Conservation (phyloP, 2,888 invertebrate species). For the Apocheima hispidaria region DNA sequence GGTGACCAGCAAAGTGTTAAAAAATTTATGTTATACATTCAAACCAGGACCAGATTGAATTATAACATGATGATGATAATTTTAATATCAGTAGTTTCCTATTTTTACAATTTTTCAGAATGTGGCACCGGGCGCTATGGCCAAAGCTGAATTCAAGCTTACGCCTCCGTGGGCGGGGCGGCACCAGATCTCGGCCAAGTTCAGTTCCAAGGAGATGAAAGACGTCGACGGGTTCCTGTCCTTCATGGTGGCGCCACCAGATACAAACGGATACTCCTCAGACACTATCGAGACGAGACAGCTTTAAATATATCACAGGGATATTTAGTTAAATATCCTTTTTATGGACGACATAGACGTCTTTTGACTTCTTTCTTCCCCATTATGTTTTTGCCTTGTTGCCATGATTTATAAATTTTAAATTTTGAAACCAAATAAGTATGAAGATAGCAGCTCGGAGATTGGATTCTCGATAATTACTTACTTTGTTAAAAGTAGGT, state of each 20-base stretch:
- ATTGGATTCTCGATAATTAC: not conserved
- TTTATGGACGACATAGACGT: not conserved
- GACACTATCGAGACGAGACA: conserved; percentile 63
- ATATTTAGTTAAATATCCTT: too few relatives aligned
- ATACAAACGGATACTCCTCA: conserved; percentile 69
- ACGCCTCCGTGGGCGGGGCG: conserved; percentile 92
- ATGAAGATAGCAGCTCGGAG: conserved; percentile 2
- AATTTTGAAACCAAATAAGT: not conserved
- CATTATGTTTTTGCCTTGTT: not conserved
- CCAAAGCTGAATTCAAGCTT: conserved; percentile 91
- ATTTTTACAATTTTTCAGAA: conserved; percentile 41
- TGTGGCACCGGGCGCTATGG: conserved; percentile 88
- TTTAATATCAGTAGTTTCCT: not conserved
- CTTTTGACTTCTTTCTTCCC: not conserved
- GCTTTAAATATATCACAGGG: conserved; percentile 47
- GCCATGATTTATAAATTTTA: not conserved
- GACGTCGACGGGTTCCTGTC: conserved; percentile 96
- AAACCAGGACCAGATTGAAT: not conserved
- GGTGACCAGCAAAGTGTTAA: too few relatives aligned
- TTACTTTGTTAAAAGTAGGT: not conserved
- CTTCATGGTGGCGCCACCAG: conserved; percentile 87
- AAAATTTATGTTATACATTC: too few relatives aligned
- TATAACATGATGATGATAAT: not conserved
- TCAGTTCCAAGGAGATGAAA: conserved; percentile 93
- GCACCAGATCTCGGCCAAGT: conserved; percentile 94